Base-by-base conservation (phyloP, 2,888 invertebrate genomes). In the Leptopilina syphax region DNA sequence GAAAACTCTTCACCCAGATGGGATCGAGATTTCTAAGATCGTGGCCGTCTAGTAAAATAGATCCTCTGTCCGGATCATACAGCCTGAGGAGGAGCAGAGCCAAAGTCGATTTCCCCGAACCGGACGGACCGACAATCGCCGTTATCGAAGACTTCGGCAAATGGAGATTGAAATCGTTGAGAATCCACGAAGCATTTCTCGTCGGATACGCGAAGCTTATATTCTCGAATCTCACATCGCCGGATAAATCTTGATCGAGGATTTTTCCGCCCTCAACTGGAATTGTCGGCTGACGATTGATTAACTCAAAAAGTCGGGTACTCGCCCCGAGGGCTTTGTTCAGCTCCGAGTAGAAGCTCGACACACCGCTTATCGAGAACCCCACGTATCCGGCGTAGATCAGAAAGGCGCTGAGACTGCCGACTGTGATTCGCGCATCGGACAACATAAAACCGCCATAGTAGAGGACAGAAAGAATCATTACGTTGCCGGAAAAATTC, bases 301-400 rank as follows among this genome's bases (percentile, higher is more conserved):
- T 95, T 79, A 99, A 94, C 89, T 98, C 96, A 96, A 98, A 98
- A 41, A 99, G 93, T 78, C 98, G 94, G 0, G 96, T 94, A 3
- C 97, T 97, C 0, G 99, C 98, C 0, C 99, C 99, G 3, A 99
- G 92, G 0, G 98, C 98, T 90, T 96, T 97, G 93, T 98, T 99
- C 83, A 99, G 91, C 89, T 99, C 98, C 0, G 98, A 96, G 90
- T 98, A 99, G 92, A 98, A 98, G 85, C 95, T 96, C 70, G 97
- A 96, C n/a, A 99, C 91, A 12, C 98, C 98, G 70, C 96, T 96
- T 63, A 98, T 95, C 63, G 98, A 97, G 50, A 98, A 94, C 12
- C 98, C 98, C 18, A 98, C 97, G 88, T 98, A 98, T 0, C 96
- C 98, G 0, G 99, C 98, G 89, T 99, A 99, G 13, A 99, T 92